Base-by-base conservation (phyloP, 2,888 invertebrate species). In the Ceraclea dissimilis region DNA sequence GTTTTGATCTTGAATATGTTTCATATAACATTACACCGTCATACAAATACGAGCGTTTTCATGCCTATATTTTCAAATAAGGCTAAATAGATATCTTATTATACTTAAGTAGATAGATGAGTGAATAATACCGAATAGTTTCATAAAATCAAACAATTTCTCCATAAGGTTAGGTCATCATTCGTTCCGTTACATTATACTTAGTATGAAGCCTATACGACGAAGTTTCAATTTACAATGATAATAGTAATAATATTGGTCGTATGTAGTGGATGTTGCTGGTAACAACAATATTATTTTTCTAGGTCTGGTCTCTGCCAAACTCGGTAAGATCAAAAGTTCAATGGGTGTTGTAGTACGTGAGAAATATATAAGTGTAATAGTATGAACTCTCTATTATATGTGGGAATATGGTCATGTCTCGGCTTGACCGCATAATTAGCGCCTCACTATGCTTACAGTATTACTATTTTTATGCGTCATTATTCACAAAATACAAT, bases 291-390 rank as follows among this genome's bases (percentile, higher is more conserved):
- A n/a, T 39, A 16, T 8, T 13, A n/a, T 39, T 46, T 46, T 46
- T 46, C 46, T 46, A 46, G 46, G 46, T 46, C 46, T 46, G 16
- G 13, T 39, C 20, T 46, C 19, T 19, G 20, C 46, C 20, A 46
- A 46, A 46, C 20, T n/a, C 18, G 46, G 46, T 46, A 46, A 46
- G 46, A 46, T 46, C 46, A 46, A 46, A 46, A 46, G 46, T 19
- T 46, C 46, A 46, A 46, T 46, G 46, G 46, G 19, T 39, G 39
- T 39, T 39, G 2, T 26, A 26, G 26, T 39, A 39, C 39, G 39
- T 39, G 39, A 39, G 39, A 39, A 39, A 39, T 39, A 39, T n/a
- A n/a, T 13, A 39, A n/a, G 39, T 39, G 13, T 39, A 39, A 8
- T 16, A 2, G 5, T 39, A 16, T 39, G 16, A 39, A 39, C 13